A percentile compares a stretch with the other conserved stretches of the same genome.
Conservation (phyloP, 2,113 vertebrate species). For the Halichoerus grypus region DNA sequence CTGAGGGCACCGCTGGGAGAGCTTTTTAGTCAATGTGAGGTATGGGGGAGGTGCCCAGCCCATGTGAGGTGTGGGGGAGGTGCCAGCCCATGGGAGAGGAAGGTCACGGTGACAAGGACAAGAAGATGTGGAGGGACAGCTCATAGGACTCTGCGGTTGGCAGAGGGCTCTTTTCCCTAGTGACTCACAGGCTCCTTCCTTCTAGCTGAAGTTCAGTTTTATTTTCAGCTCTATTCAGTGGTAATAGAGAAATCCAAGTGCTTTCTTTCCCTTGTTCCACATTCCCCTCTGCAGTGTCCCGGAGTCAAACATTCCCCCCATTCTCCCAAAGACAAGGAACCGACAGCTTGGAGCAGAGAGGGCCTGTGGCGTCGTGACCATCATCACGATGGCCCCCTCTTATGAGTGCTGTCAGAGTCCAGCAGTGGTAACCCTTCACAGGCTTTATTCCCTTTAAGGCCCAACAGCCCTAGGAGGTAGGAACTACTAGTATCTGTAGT, state of each 20-base stretch:
- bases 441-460: not conserved
- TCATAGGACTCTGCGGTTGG: not conserved
- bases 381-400: rapidly evolving
- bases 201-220: conserved; percentile 74
- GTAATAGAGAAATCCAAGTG: conserved; percentile 59
- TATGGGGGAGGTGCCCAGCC: not conserved
- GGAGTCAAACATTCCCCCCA: rapidly evolving
- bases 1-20: not conserved
- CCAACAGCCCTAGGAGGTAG: not conserved
- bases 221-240: conserved; percentile 75
- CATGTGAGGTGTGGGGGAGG: not conserved
- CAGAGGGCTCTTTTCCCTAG: not conserved
- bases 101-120: conserved; percentile 39
- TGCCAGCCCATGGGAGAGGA: not conserved
- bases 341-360: not conserved
- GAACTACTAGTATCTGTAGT: rapidly evolving
- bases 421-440: not conserved
- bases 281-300: not conserved
- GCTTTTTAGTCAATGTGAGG: not conserved
- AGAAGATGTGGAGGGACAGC: not conserved
- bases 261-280: not conserved
- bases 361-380: rapidly evolving
- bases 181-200: conserved; percentile 53
- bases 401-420: rapidly evolving
- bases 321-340: not conserved